Evolutionary conservation across 2,113 vertebrate species (phyloP), one percentile per base, ranked within the genome.

Genomic region (Callipepla squamata): DNA sequence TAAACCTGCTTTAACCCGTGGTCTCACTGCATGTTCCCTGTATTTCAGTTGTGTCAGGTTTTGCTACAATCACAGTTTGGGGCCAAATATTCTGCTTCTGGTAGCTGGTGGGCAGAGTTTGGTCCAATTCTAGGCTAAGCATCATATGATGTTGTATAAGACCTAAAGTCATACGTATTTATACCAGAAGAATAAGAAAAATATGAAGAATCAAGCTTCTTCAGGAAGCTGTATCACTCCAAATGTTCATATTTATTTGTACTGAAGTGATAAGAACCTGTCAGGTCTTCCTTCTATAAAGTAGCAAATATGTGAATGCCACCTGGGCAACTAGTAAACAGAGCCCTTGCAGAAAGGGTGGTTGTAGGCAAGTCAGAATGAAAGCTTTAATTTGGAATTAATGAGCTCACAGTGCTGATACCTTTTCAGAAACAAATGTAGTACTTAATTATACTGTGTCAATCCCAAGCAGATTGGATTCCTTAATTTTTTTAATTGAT

Each of bases 361-460:
- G 36, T 76, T 7, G 1, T 80, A 48, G 63, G 38, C 53, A 89
- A 61, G 28, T 73, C 62, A 74, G 63, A 67, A 89, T 92, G 82
- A 96, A 91, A 87, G 34, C 32, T 70, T 88, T 93, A 76, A 94
- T 86, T 95, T 78, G 40, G 38, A 89, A 84, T 85, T 89, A 79
- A 92, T 48, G 58, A 77, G 79, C 28, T 80, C 53, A 58, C 1
- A 62, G 86, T 79, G 23, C 42, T 61, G 59, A 38, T 63, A 55
- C 14, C 8, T 19, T 87, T 95, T 95, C 58, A 93, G 80, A 34
- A 93, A 20, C 7, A 87, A 91, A 93, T 47, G 15, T 68, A 61
- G 75, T 80, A 57, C 58, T 55, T 81, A 78, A 42, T 91, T 80
- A 57, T 55, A 79, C 17, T 30, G 17, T 81, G 58, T 69, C 58